Conservation (phyloP, 1,140 invertebrate species). For the Dreissena polymorpha region DNA sequence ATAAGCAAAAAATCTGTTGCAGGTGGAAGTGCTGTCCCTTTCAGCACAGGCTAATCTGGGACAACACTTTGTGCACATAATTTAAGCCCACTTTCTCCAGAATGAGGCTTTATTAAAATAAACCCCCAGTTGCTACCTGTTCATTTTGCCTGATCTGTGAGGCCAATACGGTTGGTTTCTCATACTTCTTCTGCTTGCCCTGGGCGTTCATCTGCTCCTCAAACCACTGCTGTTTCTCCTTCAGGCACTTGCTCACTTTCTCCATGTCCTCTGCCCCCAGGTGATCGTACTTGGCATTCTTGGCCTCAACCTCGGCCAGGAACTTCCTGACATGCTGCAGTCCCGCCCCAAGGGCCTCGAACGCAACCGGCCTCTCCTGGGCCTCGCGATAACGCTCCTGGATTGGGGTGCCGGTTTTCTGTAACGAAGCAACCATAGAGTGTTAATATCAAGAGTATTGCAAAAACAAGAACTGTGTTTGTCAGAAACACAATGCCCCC, state of each 20-base stretch:
- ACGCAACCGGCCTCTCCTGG: slow-evolving; percentile 86
- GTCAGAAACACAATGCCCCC: no score
- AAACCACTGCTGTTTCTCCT: slow-evolving; percentile 85
- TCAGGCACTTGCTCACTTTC: slow-evolving; percentile 83
- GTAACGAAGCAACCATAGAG: slow-evolving; percentile 6
- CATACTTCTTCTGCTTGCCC: slow-evolving; percentile 82
- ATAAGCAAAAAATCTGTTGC: no score
- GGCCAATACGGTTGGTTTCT: slow-evolving; percentile 86
- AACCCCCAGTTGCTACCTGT: slow-evolving; percentile 80
- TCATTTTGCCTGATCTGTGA: slow-evolving; percentile 88
- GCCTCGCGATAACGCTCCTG: slow-evolving; percentile 89
- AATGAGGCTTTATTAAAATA: no score
- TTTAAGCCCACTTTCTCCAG: no score
- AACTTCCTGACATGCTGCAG: slow-evolving; percentile 89
- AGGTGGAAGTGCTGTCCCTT: no score
- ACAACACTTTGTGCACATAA: no score
- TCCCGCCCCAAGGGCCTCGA: slow-evolving; percentile 88
- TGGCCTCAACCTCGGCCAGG: slow-evolving; percentile 83
- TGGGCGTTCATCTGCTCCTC: slow-evolving; percentile 85
- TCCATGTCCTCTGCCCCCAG: slow-evolving; percentile 89
- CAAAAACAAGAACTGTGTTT: no score
- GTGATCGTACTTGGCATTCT: slow-evolving; percentile 91
- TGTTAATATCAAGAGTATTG: no score
- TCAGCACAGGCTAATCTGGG: no score
- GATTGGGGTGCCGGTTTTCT: slow-evolving; percentile 89